Evolutionary conservation across 2,797 vertebrate species (phyloP).

Genomic region (Myiotriccus ornatus): DNA sequence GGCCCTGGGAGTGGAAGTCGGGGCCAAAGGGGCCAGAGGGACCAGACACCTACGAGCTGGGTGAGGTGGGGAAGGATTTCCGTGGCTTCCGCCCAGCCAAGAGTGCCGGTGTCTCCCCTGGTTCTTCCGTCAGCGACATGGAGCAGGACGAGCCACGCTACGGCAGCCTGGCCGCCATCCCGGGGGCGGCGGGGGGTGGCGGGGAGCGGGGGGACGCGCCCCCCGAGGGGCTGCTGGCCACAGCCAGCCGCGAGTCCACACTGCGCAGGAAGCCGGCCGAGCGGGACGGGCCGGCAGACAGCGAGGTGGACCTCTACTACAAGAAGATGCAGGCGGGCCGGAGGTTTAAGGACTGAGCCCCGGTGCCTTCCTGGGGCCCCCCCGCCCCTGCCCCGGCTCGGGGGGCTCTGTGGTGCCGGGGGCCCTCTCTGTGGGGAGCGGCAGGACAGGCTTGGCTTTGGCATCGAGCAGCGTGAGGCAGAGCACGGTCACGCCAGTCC

Average conservation of each 20-base stretch:
- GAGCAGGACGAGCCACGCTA: conserved; percentile 75
- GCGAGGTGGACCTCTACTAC: conserved; percentile 86
- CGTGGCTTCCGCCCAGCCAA: conserved; percentile 75
- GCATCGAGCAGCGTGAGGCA: not conserved
- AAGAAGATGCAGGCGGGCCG: conserved; percentile 85
- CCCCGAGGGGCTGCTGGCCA: conserved; percentile 66
- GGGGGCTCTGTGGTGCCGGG: not conserved
- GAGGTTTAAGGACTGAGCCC: conserved; percentile 80
- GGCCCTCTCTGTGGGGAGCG: not conserved
- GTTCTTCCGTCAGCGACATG: conserved; percentile 76
- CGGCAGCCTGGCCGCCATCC: conserved; percentile 72
- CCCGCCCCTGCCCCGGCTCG: not conserved
- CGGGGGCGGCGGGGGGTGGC: conserved; percentile 32
- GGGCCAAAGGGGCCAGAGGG: conserved; percentile 70
- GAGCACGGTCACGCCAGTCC: not conserved
- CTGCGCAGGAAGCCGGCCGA: conserved; percentile 81
- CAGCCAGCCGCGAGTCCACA: conserved; percentile 83
- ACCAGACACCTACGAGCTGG: conserved; percentile 79
- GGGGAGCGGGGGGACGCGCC: conserved; percentile 17
- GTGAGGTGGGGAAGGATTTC: conserved; percentile 79
- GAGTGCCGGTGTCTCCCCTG: conserved; percentile 73
- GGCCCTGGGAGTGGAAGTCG: conserved; percentile 89
- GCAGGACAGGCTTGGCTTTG: not conserved
- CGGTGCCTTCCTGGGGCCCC: not conserved
- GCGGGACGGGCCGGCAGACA: conserved; percentile 74